Base-by-base conservation (phyloP, 2,797 vertebrate species). In the Helostoma temminkii region DNA sequence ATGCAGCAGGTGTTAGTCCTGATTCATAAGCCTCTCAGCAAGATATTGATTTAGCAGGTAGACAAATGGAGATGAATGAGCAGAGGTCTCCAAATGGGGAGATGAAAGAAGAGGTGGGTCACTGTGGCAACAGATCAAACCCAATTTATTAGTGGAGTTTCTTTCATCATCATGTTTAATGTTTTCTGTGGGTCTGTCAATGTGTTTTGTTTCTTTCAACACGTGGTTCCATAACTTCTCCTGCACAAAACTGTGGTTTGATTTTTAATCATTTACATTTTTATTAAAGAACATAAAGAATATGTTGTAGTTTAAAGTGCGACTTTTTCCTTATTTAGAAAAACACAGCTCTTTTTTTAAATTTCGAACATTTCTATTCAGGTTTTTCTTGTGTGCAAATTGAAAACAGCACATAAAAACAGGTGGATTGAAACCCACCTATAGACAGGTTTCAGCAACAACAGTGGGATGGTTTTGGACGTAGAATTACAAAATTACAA, bases 21-120 rank as follows among this genome's bases (percentile, higher is more conserved):
- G 18, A 62, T 62, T 65, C n/a, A 19, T 1, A 6, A 42, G 2
- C 11, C 34, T 36, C 37, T 71, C 50, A 28, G 56, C 36, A 30
- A 32, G 7, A 9, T 56, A 50, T 9, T 55, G 11, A 45, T 60
- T 25, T 28, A 34, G 14, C 25, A 30, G 24, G 37, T 8, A 37
- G 55, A 55, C 52, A 53, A 74, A 77, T 47, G 28, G 30, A 70
- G 56, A 61, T 39, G 45, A 82, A 76, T 47, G 25, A 77, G 55
- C 2, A 6, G 16, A 25, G 42, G 28, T 63, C 39, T 55, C 36
- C 28, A 26, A 48, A 19, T 22, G 55, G 10, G 22, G 15, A 55
- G 18, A 67, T 32, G 43, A 81, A 43, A 65, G 37, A 37, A 50
- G 60, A 43, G 6, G 65, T 19, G 24, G 24, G 55, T 71, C 60